phyloP scores from a whole-genome alignment of 2,113 vertebrate species.

The Progne subis region DNA sequence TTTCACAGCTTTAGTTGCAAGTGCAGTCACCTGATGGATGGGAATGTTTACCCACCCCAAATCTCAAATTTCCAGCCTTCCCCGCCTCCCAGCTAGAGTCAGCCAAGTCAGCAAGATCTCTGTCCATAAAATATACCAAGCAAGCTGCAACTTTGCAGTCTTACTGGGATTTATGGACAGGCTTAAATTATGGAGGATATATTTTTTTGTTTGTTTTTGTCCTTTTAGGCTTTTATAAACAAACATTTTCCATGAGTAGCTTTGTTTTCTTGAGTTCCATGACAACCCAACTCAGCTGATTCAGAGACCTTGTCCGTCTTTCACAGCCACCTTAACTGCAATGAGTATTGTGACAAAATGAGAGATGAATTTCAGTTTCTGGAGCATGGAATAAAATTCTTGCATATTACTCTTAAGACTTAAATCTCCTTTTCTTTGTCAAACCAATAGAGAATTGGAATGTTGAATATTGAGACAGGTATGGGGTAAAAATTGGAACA shows the following conservation, averaged over 20 bases:
- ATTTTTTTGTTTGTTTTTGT: conserved; percentile 1
- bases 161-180: conserved; percentile 9
- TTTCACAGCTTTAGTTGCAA: conserved; percentile 44
- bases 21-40: conserved; percentile 29
- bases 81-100: conserved; percentile 32
- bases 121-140: conserved; percentile 60
- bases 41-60: conserved; percentile 61
- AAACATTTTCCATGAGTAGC: conserved; percentile 14
- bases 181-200: not conserved
- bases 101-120: conserved; percentile 58
- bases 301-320: not conserved
- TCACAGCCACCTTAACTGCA: not conserved
- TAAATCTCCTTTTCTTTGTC: not conserved
- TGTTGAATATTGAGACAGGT: not conserved
- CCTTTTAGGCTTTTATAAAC: conserved; percentile 56
- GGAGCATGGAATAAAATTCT: not conserved
- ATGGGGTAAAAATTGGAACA: not conserved
- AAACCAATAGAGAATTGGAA: not conserved
- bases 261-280: conserved; percentile 15
- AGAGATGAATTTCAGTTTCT: not conserved
- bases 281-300: not conserved
- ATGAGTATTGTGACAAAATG: not conserved
- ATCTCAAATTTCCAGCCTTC: conserved; percentile 32
- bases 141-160: conserved; percentile 19
- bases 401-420: not conserved